Base-by-base conservation (phyloP, 2,797 vertebrate genomes). In the Lagodon rhomboides region DNA sequence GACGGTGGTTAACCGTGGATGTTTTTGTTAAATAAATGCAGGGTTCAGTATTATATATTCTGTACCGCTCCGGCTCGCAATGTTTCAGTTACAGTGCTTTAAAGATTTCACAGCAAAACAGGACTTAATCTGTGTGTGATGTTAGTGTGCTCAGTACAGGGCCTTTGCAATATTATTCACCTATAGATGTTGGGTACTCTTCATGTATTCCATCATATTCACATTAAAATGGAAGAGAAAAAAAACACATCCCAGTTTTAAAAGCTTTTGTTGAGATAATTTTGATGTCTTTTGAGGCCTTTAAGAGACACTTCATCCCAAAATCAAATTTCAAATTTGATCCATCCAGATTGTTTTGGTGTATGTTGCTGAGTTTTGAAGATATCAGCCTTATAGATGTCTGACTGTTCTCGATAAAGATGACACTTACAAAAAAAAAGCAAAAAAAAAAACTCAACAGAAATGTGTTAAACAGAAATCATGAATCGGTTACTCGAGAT, bases 1-100 rank as follows among this genome's bases (percentile, higher is more conserved):
- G 65, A 0, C 66, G 77, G 73, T 73, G 44, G 43, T 23, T 41
- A 38, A 25, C 30, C 25, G 41, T 38, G 6, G 30, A 60, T 61
- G 43, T 76, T 47, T 78, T 47, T 78, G 51, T 23, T 15, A 66
- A 61, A 80, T 64, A 66, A 53, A 62, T 23, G 5, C 27, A 44
- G 17, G n/a, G 34, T 30, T 22, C 11, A 34, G 17, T 3, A 13
- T 56, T 25, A 5, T 4, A 58, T 44, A 16, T 73, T 49, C 10
- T 27, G 18, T n/a, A n/a, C 13, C 4, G 0, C 75, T 67, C 43
- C 16, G 55, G 17, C 49, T 77, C 23, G 49, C 10, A 25, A 53
- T 54, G 20, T 50, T 1, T 53, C 17, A 54, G 27, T 30, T 54
- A 62, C 41, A 61, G 25, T 47, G n/a, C 22, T 50, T n/a, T 11